Conservation (phyloP, 2,113 vertebrate genomes). For the Cyphomyrus discorhynchus region DNA sequence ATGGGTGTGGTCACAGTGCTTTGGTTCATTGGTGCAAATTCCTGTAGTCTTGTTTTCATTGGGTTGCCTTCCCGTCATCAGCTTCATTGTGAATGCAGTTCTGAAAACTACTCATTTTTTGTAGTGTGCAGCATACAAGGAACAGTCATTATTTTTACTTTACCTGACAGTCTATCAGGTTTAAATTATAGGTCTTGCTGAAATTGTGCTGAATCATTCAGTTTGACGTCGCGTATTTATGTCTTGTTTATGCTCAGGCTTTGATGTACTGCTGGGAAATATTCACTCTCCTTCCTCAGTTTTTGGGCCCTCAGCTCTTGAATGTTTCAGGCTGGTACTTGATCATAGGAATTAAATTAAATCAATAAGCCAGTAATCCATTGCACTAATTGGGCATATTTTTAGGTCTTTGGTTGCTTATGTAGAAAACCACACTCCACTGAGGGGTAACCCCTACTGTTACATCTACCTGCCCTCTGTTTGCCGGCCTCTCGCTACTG, state of each 20-base stretch:
- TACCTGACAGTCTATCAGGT: neutral
- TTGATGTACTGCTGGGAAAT: neutral
- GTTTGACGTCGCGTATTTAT: neutral
- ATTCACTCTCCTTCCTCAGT: neutral
- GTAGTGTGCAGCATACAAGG: neutral
- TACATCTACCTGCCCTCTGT: neutral
- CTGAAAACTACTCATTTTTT: neutral
- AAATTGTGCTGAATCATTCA: conserved; percentile 4
- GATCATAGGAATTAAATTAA: neutral
- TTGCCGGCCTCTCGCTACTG: neutral
- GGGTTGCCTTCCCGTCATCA: neutral
- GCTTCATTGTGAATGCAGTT: neutral
- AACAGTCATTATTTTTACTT: neutral
- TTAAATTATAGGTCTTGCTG: neutral
- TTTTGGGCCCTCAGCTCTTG: neutral
- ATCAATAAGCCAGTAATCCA: neutral
- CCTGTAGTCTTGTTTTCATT: neutral
- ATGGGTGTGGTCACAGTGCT: neutral
- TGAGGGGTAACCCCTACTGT: neutral
- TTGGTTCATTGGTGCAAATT: neutral
- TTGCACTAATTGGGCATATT: neutral
- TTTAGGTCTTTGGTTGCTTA: neutral
- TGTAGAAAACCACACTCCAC: neutral
- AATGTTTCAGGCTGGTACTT: neutral
- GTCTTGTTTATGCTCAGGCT: neutral